Percentiles rank a stretch among this genome's conserved stretches.
Evolutionary conservation across 53 echinoderm and acorn worm genomes (phyloP).

Genomic region (Luidia sarsii): DNA sequence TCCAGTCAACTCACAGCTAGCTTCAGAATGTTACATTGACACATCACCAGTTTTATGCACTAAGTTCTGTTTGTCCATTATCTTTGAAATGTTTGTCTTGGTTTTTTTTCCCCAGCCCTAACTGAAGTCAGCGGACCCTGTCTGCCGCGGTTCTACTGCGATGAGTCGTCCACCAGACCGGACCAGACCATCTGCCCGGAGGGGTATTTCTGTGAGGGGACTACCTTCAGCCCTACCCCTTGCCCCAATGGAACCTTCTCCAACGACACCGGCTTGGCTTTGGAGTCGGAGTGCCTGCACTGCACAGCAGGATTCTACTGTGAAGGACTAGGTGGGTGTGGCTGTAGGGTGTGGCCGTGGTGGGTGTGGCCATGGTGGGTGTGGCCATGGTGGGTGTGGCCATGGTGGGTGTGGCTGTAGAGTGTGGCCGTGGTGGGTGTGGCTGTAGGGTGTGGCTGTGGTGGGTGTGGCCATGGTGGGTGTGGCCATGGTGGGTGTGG

Average conservation of each 20-base stretch:
- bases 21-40: slow-evolving; percentile 77
- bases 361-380: no score
- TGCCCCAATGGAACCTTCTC: slow-evolving; percentile 98
- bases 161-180: slow-evolving; percentile 88
- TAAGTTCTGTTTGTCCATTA: slow-evolving; percentile 65
- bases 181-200: slow-evolving; percentile 81
- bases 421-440: no score
- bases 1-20: slow-evolving; percentile 64
- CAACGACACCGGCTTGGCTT: slow-evolving; percentile 74
- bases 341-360: no score
- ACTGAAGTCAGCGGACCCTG: slow-evolving; percentile 87
- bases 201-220: slow-evolving; percentile 85
- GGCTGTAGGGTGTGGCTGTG: no score
- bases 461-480: not conserved
- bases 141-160: slow-evolving; percentile 82
- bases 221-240: slow-evolving; percentile 80
- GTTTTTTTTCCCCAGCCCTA: slow-evolving; percentile 49
- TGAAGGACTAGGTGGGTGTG: slow-evolving; percentile 83
- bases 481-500: no score
- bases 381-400: no score
- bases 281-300: slow-evolving; percentile 66
- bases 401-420: no score
- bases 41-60: slow-evolving; percentile 97
- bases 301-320: slow-evolving; percentile 96
- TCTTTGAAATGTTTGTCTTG: not conserved